Evolutionary conservation across 2,797 vertebrate genomes (phyloP), one percentile per base, ranked within the genome.

Genomic region (Natrix natrix): DNA sequence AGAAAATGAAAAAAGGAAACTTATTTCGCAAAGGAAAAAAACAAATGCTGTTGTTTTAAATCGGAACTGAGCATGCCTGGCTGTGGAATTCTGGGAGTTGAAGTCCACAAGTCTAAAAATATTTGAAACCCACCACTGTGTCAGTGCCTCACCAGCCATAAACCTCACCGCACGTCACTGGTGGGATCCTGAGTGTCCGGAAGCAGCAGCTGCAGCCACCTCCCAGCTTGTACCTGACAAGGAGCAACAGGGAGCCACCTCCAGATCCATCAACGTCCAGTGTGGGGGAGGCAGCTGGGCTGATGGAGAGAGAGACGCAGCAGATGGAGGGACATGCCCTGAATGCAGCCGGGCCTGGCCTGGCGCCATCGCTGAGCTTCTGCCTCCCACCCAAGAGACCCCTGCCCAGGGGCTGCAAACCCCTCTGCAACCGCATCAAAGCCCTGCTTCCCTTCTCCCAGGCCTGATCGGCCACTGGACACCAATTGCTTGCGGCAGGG

Each of bases 141-240:
- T 37, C 32, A 37, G 32, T 37, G 32, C 32, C 32, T 37, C 32
- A 37, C 32, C 32, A 37, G 32, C 32, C 32, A 37, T 37, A 37
- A 37, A 37, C 32, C 32, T 37, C 32, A 37, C 32, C 32, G 32
- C 32, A 37, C 32, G 1, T 37, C 32, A 37, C 32, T 37, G 32
- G 0, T 0, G 0, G 0, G 0, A 88, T 11, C 0, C 0, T 56
- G 94, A 28, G 17, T 54, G 88, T 48, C 48, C 57, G 4, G 74
- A 57, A n/a, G 88, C 43, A 0, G 63, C 61, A 8, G 55, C 91
- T 10, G 86, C 5, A 8, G 88, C 20, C 8, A 0, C 16, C 69
- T 3, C 32, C 69, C n/a, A 83, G 54, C 3, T 87, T 92, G 61
- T 87, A 55, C 92, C 95, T 56, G 94, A 54, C 5, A 88, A 94